These are phyloP conservation scores for Styela plicata DNA, from an alignment of 23 tunicate genomes.

Conservation along the genomic window DNA sequence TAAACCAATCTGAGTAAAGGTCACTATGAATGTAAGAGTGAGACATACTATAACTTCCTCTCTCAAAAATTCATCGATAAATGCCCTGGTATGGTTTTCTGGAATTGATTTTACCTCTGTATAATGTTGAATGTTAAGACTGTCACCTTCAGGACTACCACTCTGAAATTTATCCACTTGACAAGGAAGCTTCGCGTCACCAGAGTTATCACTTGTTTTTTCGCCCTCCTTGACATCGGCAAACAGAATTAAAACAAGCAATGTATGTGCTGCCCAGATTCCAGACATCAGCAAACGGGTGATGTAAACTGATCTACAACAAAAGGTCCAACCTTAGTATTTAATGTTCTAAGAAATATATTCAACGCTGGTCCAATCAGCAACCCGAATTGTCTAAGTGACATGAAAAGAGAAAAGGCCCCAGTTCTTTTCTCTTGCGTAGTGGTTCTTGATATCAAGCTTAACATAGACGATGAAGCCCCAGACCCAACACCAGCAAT, in stretches of 20 bases:
- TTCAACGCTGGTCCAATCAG: slow-evolving; percentile 75
- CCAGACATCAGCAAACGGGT: slow-evolving; percentile 33
- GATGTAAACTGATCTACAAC: slow-evolving; percentile 40
- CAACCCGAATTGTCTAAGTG: slow-evolving; percentile 68
- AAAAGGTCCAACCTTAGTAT: slow-evolving; percentile 59
- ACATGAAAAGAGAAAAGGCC: slow-evolving; percentile 58
- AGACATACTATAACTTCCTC: slow-evolving; percentile 86
- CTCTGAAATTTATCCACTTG: no score
- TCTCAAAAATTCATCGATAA: slow-evolving; percentile 43
- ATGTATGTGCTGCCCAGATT: background rate
- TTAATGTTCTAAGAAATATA: slow-evolving; percentile 38
- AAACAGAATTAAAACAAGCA: background rate
- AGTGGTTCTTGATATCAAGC: slow-evolving; percentile 57
- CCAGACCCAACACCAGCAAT: slow-evolving; percentile 85
- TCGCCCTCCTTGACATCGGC: background rate
- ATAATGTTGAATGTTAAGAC: no score
- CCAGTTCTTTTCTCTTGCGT: slow-evolving; percentile 60
- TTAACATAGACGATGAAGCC: slow-evolving; percentile 59
- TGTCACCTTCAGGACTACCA: no score
- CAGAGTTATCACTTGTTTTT: background rate
- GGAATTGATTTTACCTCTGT: no score
- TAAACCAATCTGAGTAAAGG: slow-evolving; percentile 74
- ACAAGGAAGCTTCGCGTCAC: no score
- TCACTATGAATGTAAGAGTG: slow-evolving; percentile 44
- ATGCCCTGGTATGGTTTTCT: no score